Evolutionary conservation across 2,113 vertebrate genomes (phyloP).

Genomic region (Delphinapterus leucas): DNA sequence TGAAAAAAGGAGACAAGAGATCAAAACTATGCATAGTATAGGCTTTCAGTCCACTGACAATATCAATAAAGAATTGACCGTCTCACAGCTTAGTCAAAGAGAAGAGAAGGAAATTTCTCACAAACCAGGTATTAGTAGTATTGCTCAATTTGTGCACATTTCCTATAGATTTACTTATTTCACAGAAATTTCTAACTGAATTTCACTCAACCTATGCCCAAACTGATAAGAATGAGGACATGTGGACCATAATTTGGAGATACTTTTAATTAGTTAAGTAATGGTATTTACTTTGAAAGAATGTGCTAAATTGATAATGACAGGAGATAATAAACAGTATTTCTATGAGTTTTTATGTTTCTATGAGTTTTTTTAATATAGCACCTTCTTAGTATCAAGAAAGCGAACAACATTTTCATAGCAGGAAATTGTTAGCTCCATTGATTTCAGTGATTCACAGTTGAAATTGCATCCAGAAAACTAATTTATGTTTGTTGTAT

Average conservation of each 20-base stretch:
- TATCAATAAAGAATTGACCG: constrained; percentile 1
- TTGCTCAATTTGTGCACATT: constrained; percentile 22
- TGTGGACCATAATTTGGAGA: background rate
- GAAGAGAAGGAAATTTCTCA: constrained; percentile 43
- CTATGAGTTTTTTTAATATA: background rate
- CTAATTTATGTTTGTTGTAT: background rate
- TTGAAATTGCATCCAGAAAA: background rate
- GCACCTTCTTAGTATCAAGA: background rate
- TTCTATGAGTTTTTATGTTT: background rate
- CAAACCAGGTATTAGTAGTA: constrained; percentile 60
- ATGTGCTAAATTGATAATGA: background rate
- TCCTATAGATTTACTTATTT: constrained; percentile 25
- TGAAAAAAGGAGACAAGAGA: background rate
- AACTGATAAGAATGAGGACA: background rate
- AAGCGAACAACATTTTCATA: constrained; percentile 25
- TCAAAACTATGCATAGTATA: background rate
- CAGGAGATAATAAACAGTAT: constrained; percentile 19
- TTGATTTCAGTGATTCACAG: background rate
- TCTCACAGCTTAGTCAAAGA: constrained; percentile 55
- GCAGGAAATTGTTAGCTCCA: background rate
- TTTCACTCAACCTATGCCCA: background rate
- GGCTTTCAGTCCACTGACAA: constrained; percentile 40
- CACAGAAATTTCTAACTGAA: constrained; percentile 46
- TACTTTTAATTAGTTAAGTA: background rate
- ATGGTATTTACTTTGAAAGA: background rate